Conservation (phyloP, 2,797 vertebrate genomes). For the Ctenopoma multispine region DNA sequence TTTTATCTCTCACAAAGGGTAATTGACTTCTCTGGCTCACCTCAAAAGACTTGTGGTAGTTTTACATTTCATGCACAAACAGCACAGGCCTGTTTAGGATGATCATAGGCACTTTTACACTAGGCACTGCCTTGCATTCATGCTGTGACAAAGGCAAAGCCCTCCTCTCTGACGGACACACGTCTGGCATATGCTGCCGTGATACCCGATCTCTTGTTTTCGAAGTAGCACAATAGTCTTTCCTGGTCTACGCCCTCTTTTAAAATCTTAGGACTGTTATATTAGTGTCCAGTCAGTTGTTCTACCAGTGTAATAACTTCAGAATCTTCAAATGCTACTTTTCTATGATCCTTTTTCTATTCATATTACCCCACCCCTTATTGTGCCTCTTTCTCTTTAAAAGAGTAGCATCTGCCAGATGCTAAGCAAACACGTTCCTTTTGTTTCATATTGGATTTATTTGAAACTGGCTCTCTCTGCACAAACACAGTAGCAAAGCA, state of each 20-base stretch:
- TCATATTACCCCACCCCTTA: conserved; percentile 38
- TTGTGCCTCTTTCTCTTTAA: conserved; percentile 25
- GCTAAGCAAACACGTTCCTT: conserved; percentile 19
- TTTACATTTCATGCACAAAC: conserved; percentile 59
- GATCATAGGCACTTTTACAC: conserved; percentile 52
- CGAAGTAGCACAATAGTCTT: conserved; percentile 64
- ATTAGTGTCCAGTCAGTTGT: conserved; percentile 23
- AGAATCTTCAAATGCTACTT: conserved; percentile 12
- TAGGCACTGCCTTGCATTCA: conserved; percentile 34
- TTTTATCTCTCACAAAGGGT: conserved; percentile 53
- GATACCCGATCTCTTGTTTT: conserved; percentile 85
- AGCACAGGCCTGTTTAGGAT: conserved; percentile 40
- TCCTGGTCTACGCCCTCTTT: conserved; percentile 58
- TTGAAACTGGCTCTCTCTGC: conserved; percentile 15
- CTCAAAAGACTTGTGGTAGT: conserved; percentile 44
- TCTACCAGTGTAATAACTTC: conserved; percentile 13
- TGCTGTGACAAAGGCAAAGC: conserved; percentile 41
- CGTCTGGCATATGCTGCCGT: conserved; percentile 82
- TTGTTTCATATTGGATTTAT: not conserved
- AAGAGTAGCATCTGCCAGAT: conserved; percentile 46
- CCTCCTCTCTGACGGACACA: conserved; percentile 65
- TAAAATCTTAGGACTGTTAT: conserved; percentile 36
- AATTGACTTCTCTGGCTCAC: conserved; percentile 49
- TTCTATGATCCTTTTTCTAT: conserved; percentile 5
- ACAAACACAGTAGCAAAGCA: not conserved